Conservation (phyloP, 1,140 invertebrate genomes). For the Trachelipus rathkii region DNA sequence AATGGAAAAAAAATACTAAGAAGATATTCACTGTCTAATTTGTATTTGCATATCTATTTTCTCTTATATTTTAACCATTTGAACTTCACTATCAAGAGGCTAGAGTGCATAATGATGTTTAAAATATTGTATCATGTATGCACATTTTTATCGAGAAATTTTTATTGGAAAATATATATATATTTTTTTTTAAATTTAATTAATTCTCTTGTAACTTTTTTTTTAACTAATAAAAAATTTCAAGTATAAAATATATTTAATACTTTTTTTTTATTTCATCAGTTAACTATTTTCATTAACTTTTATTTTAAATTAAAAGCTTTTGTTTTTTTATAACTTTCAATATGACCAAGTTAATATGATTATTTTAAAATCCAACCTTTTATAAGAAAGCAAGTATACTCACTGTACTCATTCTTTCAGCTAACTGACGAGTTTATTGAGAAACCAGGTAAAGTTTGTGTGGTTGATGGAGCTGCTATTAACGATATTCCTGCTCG, state of each 20-base stretch:
- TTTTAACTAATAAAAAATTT: not conserved
- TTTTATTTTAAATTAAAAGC: not conserved
- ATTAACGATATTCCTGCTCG: not conserved
- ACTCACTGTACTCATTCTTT: constrained; percentile 5
- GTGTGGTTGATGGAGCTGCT: not conserved
- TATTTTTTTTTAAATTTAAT: not conserved
- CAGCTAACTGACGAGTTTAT: not conserved
- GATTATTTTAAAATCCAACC: too few relatives aligned
- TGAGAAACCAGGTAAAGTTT: constrained; percentile 1
- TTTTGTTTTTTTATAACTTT: not conserved
- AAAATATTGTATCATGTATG: not conserved
- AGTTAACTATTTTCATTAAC: not conserved
- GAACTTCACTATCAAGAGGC: not conserved
- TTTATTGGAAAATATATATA: not conserved
- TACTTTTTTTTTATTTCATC: not conserved
- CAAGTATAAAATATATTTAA: not conserved
- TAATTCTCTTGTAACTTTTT: not conserved
- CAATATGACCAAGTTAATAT: too few relatives aligned
- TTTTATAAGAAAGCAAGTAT: not conserved
- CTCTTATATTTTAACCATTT: not conserved
- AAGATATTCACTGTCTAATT: not conserved
- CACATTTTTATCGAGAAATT: not conserved
- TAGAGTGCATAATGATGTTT: not conserved
- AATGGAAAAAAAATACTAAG: not conserved
- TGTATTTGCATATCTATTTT: not conserved